Percentiles rank a stretch among this genome's conserved stretches.
These are phyloP conservation scores for Callosobruchus maculatus DNA, from an alignment of 2,888 invertebrate species.

Conservation along the genomic window DNA sequence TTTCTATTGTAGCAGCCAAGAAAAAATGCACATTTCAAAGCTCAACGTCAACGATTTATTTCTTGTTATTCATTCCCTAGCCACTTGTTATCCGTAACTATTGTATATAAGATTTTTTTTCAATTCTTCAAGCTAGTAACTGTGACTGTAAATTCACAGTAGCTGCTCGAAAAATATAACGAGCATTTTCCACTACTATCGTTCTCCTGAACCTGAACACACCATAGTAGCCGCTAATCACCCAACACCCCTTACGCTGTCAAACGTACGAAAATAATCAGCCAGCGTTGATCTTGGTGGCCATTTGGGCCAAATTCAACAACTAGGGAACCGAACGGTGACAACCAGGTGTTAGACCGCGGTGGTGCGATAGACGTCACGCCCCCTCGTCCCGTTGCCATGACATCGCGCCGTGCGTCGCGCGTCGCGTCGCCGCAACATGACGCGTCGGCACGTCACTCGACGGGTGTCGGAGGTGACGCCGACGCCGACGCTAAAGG, in stretches of 20 bases:
- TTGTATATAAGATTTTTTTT: no score
- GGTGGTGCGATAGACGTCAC: slow-evolving; percentile 17
- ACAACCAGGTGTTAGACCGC: slow-evolving; percentile 35
- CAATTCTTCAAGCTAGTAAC: no score
- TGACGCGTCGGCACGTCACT: not conserved
- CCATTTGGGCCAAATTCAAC: not conserved
- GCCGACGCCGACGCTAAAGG: not conserved
- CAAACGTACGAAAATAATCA: not conserved
- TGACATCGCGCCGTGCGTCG: slow-evolving; percentile 42
- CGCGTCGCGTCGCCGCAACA: slow-evolving; percentile 24
- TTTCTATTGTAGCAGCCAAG: no score
- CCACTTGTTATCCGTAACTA: no score
- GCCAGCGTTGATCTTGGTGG: not conserved
- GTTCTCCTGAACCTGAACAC: no score
- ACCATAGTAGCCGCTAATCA: not conserved
- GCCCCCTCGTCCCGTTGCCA: slow-evolving; percentile 38
- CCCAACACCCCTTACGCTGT: not conserved
- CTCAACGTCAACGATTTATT: no score
- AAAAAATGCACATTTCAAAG: no score
- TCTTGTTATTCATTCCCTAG: no score
- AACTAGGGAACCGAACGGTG: not conserved
- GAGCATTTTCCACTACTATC: no score
- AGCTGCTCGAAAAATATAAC: no score
- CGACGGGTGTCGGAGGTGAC: not conserved
- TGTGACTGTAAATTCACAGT: no score